Evolutionary conservation across 1,140 invertebrate genomes (phyloP).

Genomic region (Neuroterus valhalla): DNA sequence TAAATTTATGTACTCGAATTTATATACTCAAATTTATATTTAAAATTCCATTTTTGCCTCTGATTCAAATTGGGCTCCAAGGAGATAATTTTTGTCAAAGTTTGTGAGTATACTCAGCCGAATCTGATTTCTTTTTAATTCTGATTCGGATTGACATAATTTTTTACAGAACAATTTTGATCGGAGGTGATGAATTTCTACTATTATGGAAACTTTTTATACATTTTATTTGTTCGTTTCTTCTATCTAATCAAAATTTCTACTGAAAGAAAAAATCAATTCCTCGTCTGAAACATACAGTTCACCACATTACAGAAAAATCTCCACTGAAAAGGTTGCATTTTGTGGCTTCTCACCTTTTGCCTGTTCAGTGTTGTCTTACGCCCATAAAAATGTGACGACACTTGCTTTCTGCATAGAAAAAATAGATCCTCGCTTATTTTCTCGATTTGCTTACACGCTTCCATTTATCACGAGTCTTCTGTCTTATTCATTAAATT

Average conservation of each 20-base stretch:
- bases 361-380: constrained; percentile 24
- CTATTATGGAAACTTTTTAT: too few relatives aligned
- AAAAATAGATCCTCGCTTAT: constrained; percentile 27
- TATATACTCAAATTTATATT: not conserved
- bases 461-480: constrained; percentile 12
- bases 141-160: not conserved
- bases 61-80: not conserved
- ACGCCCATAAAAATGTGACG: constrained; percentile 13
- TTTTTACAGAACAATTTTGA: not conserved
- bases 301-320: not conserved
- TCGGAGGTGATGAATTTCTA: too few relatives aligned
- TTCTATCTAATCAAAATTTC: not conserved
- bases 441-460: constrained; percentile 20
- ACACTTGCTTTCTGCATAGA: constrained; percentile 22
- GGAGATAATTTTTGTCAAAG: not conserved
- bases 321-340: constrained; percentile 11
- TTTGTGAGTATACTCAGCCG: not conserved
- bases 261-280: not conserved
- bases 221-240: not conserved
- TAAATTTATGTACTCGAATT: not conserved
- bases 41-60: not conserved
- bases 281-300: not conserved
- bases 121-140: not conserved
- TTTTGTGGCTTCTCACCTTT: constrained; percentile 21
- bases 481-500: not conserved